A percentile compares a stretch with the other conserved stretches of the same genome.
phyloP scores from a whole-genome alignment of 2,113 vertebrate genomes.

The Amblyopsis rosae region DNA sequence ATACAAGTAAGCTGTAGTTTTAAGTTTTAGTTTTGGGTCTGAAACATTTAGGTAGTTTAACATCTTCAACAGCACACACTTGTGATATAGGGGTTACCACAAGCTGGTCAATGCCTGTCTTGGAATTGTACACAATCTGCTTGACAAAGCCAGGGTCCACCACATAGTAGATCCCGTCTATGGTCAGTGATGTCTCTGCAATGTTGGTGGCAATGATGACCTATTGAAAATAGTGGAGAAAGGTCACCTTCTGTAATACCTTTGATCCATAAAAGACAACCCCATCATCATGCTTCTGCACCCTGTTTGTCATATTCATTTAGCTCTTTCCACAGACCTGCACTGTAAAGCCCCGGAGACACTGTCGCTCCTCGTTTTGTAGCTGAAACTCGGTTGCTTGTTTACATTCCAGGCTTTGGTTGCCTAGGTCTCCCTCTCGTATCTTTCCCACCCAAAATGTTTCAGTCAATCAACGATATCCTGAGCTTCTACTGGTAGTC shows the following conservation, averaged over 20 bases:
- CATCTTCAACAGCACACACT: constrained; percentile 59
- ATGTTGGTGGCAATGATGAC: constrained; percentile 95
- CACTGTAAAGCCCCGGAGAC: too few species aligned
- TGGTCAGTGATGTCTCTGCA: constrained; percentile 91
- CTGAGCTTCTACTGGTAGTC: too few species aligned
- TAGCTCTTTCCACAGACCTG: too few species aligned
- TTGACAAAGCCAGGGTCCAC: constrained; percentile 95
- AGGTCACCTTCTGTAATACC: background rate
- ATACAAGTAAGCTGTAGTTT: background rate
- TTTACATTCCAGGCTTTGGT: too few species aligned
- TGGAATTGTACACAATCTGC: constrained; percentile 94
- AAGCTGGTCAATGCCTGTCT: constrained; percentile 93
- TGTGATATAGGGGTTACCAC: constrained; percentile 94
- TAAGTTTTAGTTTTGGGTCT: background rate
- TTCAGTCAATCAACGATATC: too few species aligned
- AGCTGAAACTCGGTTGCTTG: too few species aligned
- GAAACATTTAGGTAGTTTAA: background rate
- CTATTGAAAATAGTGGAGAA: constrained; percentile 50
- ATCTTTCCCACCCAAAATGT: too few species aligned
- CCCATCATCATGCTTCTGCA: too few species aligned
- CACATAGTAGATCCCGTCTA: constrained; percentile 93
- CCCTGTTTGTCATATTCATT: too few species aligned
- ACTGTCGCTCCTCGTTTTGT: too few species aligned
- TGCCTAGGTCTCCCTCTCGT: too few species aligned
- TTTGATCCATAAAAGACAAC: too few species aligned